Evolutionary conservation across 2,797 vertebrate species (phyloP).

Genomic region (Yasuhikotakia modesta): DNA sequence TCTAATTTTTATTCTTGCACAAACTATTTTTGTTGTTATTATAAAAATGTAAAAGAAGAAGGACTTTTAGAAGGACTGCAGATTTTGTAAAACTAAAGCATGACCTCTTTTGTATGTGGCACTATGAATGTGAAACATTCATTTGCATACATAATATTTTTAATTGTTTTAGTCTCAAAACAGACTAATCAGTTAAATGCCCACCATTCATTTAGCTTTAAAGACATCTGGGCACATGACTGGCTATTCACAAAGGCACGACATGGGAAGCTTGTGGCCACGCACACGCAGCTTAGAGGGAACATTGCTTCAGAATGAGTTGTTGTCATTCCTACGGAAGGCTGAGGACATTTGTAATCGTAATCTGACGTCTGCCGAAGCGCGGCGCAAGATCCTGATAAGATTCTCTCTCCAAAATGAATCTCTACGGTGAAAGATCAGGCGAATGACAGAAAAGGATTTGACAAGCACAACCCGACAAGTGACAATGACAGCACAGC

Average conservation of each 20-base stretch:
- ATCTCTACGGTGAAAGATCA: conserved; percentile 42
- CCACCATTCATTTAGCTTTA: too few species aligned
- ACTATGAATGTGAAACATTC: neutral
- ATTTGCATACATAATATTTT: neutral
- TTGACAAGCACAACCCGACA: conserved; percentile 61
- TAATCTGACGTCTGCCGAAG: conserved; percentile 57
- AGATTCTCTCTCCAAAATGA: conserved; percentile 58
- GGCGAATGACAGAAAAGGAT: conserved; percentile 63
- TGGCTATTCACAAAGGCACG: too few species aligned
- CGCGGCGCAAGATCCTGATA: conserved; percentile 73
- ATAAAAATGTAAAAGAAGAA: neutral
- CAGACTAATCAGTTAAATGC: neutral
- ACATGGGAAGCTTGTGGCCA: too few species aligned
- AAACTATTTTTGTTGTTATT: neutral
- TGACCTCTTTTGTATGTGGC: neutral
- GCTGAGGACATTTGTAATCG: conserved; percentile 21
- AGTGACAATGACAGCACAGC: conserved; percentile 64
- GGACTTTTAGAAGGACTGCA: neutral
- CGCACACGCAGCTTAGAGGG: neutral
- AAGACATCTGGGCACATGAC: too few species aligned
- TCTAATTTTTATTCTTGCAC: neutral
- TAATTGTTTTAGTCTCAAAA: neutral
- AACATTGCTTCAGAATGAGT: neutral
- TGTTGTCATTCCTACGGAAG: conserved; percentile 23
- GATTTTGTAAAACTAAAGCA: neutral